Percentiles rank a stretch among this genome's conserved stretches.
These are phyloP conservation scores for Entomyzon cyanotis DNA, from an alignment of 2,113 vertebrate species.

Conservation along the genomic window DNA sequence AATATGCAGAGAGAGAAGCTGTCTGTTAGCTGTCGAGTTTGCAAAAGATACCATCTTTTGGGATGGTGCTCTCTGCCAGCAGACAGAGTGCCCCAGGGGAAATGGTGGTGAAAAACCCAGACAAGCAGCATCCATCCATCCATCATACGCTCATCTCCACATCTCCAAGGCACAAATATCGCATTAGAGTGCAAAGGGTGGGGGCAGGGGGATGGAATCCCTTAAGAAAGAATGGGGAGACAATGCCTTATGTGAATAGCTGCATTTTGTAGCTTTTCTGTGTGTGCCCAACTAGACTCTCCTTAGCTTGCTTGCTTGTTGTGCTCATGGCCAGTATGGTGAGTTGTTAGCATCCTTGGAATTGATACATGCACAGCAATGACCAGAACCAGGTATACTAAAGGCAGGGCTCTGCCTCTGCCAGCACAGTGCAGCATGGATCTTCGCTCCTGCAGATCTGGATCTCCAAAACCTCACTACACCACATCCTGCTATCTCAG, in stretches of 20 bases:
- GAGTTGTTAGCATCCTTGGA: background rate
- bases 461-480: background rate
- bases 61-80: constrained; percentile 79
- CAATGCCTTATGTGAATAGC: background rate
- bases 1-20: constrained; percentile 79
- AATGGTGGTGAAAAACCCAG: constrained; percentile 78
- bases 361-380: background rate
- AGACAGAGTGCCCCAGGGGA: constrained; percentile 80
- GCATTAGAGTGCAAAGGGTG: constrained; percentile 47
- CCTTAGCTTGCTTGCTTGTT: background rate
- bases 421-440: background rate
- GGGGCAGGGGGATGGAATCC: constrained; percentile 59
- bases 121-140: constrained; percentile 80
- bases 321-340: background rate
- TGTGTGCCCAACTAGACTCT: background rate
- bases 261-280: background rate
- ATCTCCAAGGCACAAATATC: constrained; percentile 72
- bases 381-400: background rate
- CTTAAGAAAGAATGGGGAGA: constrained; percentile 46
- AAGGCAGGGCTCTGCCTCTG: background rate
- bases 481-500: background rate
- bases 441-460: background rate
- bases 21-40: constrained; percentile 84
- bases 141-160: constrained; percentile 73
- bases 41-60: constrained; percentile 82